Evolutionary conservation across 2,113 vertebrate genomes (phyloP), one percentile per base, ranked within the genome.

Genomic region (Petromus typicus): DNA sequence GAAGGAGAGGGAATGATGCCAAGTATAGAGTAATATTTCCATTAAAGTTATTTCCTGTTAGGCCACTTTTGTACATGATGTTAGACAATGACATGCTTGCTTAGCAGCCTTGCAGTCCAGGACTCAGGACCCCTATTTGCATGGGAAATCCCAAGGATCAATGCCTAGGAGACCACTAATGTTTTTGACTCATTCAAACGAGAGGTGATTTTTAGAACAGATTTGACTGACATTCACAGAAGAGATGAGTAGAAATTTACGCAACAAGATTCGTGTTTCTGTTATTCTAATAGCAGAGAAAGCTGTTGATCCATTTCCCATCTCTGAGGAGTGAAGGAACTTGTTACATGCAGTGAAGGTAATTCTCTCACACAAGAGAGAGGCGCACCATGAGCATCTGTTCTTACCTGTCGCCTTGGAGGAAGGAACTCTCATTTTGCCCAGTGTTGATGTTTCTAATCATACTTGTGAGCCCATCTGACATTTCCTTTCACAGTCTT

Each of bases 41-140:
- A 95, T 69, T 97, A 90, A 96, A 97, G 93, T 97, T 96, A 98
- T 71, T 95, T 98, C 94, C 96, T 94, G 89, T 97, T 93, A 96
- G 71, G 82, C 95, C 96, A 96, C 97, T 98, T 95, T 95, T 83
- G 43, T 95, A 96, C 93, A 93, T 89, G 94, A 73, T 95, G 69
- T 45, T 96, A 97, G 94, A 96, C 81, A 93, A 57, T 97, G 67
- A 75, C 91, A 8, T 56, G 80, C 97, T 97, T 98, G 97, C 97
- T 61, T 97, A 97, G 96, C 90, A 98, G 96, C 94, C 63, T 40
- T 34, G 17, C 66, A 84, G 94, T 94, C 87, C 86, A 86, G 76
- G 93, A 95, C 96, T 81, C 12, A 76, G 79, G 18, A 71, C 96
- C 98, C 90, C 54, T 96, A 89, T 95, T 97, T 98, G 95, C 91